Evolutionary conservation across 2,797 vertebrate genomes (phyloP), one percentile per base, ranked within the genome.

Genomic region (Moxostoma hubbsi): DNA sequence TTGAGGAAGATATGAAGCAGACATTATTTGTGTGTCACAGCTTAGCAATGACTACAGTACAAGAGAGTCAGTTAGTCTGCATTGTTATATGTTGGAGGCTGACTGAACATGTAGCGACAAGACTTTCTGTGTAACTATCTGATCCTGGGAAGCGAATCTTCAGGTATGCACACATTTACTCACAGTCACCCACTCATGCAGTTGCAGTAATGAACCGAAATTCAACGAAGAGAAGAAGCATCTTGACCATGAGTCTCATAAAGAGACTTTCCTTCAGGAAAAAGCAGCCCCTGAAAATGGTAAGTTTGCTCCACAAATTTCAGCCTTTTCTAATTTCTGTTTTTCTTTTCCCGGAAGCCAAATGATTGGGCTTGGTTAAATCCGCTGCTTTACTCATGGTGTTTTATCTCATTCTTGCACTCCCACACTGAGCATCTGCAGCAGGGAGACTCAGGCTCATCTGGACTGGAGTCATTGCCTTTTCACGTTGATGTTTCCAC

Each of bases 21-120:
- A 63, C 76, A 43, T 11, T 11, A 43, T 59, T 59, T 75, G 46
- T 73, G 50, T 58, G 50, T 64, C 7, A 36, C 55, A 57, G 61
- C 5, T 65, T 75, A 64, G 68, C 53, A 62, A 79, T 62, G 71
- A 79, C 54, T 84, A 13, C 16, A n/a, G 45, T 18, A 24, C 46
- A 65, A 55, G 13, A 77, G n/a, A 73, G 54, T 84, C 45, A 7
- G 53, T 66, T 73, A 9, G 5, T 12, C 43, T 72, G 57, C 79
- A 67, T 36, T 76, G 57, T 75, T 66, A 75, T 89, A 81, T 87
- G 81, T 86, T 83, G 89, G 83, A 81, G 81, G 83, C 47, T 5
- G 61, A 77, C 54, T 75, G 68, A 90, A 93, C 96, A 86, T 93
- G 95, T 95, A 93, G 91, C 92, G 94, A 93, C 95, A 93, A 84